Percentiles rank a stretch among this genome's conserved stretches.
phyloP scores from a whole-genome alignment of 2,888 invertebrate genomes.

The Ectemnius lituratus region DNA sequence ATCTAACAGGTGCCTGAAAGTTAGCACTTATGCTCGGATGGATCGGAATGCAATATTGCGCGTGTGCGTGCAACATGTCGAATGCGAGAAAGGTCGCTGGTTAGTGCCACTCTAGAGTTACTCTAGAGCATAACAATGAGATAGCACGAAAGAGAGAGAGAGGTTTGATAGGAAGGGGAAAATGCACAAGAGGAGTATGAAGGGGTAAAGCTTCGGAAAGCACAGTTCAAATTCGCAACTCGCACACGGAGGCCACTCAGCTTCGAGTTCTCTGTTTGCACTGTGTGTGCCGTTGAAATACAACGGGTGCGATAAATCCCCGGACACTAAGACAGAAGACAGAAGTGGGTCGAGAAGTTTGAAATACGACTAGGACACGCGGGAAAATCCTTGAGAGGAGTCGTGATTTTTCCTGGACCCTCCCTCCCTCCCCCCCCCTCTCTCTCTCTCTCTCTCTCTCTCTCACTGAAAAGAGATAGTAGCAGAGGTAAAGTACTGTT shows the following conservation, averaged over 20 bases:
- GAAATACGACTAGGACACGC: not conserved
- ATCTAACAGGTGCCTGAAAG: not conserved
- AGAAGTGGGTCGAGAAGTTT: not conserved
- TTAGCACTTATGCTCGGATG: not conserved
- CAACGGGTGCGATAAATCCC: not conserved
- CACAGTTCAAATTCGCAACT: not conserved
- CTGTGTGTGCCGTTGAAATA: not conserved
- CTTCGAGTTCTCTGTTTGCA: not conserved
- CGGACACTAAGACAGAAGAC: not conserved
- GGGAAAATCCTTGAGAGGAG: not conserved
- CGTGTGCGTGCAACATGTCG: not conserved
- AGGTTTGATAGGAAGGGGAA: not conserved
- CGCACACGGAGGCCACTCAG: not conserved
- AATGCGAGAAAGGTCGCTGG: not conserved
- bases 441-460: too few relatives aligned
- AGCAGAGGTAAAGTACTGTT: too few relatives aligned
- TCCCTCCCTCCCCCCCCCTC: too few relatives aligned
- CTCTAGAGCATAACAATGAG: slow-evolving; percentile 1
- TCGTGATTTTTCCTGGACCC: not conserved
- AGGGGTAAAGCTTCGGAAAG: not conserved
- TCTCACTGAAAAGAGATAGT: too few relatives aligned
- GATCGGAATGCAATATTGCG: slow-evolving; percentile 7
- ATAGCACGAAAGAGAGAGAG: not conserved
- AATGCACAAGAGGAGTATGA: too few relatives aligned
- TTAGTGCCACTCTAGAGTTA: not conserved